phyloP scores from a whole-genome alignment of 2,113 vertebrate genomes.

The Nothocercus julius region DNA sequence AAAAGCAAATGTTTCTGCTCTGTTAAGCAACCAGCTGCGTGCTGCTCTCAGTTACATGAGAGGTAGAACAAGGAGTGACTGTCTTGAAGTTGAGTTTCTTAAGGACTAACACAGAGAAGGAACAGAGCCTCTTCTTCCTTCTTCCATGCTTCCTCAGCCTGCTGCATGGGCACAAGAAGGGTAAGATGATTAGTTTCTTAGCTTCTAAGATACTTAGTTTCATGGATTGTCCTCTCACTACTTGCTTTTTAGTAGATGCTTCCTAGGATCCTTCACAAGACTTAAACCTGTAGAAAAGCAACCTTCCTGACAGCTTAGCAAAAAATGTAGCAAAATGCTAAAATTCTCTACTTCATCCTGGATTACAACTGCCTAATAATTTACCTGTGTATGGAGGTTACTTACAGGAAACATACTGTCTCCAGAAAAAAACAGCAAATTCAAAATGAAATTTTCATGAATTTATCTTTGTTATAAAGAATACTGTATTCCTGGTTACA shows the following conservation, averaged over 20 bases:
- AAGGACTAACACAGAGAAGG: background rate
- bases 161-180: background rate
- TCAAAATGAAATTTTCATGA: background rate
- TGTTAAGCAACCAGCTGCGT: background rate
- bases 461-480: background rate
- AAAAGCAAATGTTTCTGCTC: background rate
- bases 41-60: background rate
- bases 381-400: background rate
- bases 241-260: background rate
- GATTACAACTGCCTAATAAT: background rate
- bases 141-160: background rate
- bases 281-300: background rate
- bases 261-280: fast-evolving
- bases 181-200: background rate
- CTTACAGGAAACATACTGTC: background rate
- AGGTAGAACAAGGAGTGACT: background rate
- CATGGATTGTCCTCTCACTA: background rate
- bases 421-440: background rate
- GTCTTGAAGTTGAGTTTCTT: background rate
- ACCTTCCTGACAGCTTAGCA: background rate
- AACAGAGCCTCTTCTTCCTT: background rate
- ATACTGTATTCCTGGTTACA: background rate
- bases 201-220: background rate
- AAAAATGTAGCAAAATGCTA: background rate
- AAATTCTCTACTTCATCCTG: background rate